Base-by-base conservation (phyloP, 2,888 invertebrate genomes). In the Cancer borealis region DNA sequence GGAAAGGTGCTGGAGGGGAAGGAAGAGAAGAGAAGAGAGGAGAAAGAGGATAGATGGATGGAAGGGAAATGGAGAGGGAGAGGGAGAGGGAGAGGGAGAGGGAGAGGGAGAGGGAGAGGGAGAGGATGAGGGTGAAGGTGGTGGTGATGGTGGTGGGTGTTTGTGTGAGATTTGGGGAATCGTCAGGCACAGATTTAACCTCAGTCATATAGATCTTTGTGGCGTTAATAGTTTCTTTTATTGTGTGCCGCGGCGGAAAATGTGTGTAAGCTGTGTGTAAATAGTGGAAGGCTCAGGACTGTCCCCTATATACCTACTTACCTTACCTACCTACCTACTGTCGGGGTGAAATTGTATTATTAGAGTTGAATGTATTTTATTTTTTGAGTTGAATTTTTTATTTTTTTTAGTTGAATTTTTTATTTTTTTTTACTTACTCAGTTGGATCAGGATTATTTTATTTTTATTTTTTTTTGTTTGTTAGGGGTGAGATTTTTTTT, bases 221-320 rank as follows among this genome's bases (percentile, higher is more conserved):
- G 84, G 84, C 39, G 84, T 84, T 84, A 84, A 84, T 84, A 39
- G 84, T 84, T 14, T 39, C 39, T 5, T 84, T 84, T 84, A 84
- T 84, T 84, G 84, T 84, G 84, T 39, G 84, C 39, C 84, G 84
- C 84, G 84, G 84, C 84, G 84, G 84, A 84, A 84, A 84, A 84
- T 84, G 84, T 14, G 84, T 84, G 39, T 84, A 84, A 84, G 39
- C 84, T 39, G 3, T 30, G 39, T 84, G 84, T 84, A 84, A 84
- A 84, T 84, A 84, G 84, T 39, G 14, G n/a, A 84, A 84, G 84
- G 84, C 39, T 12, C 17, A 10, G n/a, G 21, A 10, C 54, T 12
- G 54, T 54, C 54, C 54, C 54, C 12, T 10, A 17, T 54, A 39
- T 39, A 39, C 39, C 39, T 39, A 39, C 39, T 39, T 39, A 39